Evolutionary conservation across 2,797 vertebrate genomes (phyloP).

Genomic region (Pangasius krempfi): DNA sequence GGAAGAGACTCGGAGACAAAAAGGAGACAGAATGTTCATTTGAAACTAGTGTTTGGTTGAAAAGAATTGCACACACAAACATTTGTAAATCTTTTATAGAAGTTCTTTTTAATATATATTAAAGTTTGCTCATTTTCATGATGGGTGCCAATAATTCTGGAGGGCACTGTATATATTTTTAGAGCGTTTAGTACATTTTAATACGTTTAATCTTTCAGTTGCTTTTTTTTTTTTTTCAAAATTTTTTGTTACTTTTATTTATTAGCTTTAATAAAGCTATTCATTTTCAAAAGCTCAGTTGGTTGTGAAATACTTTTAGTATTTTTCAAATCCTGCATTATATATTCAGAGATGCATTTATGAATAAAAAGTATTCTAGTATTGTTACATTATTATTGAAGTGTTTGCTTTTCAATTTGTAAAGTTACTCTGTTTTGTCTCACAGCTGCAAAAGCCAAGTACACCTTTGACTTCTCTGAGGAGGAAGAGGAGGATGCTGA

Average conservation of each 20-base stretch:
- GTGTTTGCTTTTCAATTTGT: background rate
- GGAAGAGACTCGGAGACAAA: background rate
- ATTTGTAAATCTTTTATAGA: background rate
- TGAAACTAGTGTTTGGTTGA: background rate
- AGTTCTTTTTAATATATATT: background rate
- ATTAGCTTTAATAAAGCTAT: no score
- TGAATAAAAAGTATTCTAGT: background rate
- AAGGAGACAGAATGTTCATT: background rate
- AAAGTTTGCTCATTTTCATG: background rate
- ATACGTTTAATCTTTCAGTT: no score
- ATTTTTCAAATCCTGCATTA: background rate
- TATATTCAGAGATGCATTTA: background rate
- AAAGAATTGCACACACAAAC: background rate
- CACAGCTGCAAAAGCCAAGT: slow-evolving; percentile 93
- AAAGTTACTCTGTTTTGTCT: background rate
- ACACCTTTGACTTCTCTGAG: slow-evolving; percentile 98
- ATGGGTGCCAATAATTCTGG: background rate
- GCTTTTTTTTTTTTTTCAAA: no score
- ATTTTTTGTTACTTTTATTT: background rate
- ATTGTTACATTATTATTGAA: background rate
- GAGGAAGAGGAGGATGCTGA: slow-evolving; percentile 77
- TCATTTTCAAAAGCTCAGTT: background rate
- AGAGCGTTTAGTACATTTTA: background rate
- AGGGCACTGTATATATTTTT: background rate
- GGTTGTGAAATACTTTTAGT: background rate